Conservation (phyloP, 64 coral and sea anemone species). For the Montipora cactus region DNA sequence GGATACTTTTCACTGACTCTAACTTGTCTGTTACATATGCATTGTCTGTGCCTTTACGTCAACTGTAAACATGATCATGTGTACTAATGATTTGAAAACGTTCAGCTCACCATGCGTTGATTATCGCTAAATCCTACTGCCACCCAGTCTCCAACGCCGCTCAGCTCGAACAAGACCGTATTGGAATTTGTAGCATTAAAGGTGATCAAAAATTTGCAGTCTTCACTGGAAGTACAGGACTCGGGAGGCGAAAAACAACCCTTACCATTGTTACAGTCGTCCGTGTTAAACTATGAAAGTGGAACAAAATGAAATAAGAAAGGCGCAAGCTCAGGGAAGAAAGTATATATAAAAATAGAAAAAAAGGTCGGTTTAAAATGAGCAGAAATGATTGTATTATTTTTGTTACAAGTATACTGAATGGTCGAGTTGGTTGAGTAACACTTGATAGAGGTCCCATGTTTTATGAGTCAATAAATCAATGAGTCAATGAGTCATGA, state of each 20-base stretch:
- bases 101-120: neutral
- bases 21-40: neutral
- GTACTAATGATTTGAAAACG: neutral
- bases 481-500: too few species aligned
- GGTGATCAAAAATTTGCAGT: slow-evolving; percentile 70
- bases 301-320: neutral
- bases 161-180: slow-evolving; percentile 63
- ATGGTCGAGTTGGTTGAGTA: too few species aligned
- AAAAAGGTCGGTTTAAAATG: too few species aligned
- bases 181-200: neutral
- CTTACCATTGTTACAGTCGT: slow-evolving; percentile 13
- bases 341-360: too few species aligned
- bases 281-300: neutral
- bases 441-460: too few species aligned
- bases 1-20: neutral
- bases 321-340: too few species aligned
- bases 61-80: neutral
- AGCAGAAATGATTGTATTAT: too few species aligned
- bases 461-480: too few species aligned
- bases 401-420: too few species aligned
- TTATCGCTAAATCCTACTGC: slow-evolving; percentile 21
- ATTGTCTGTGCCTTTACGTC: too few species aligned
- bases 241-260: slow-evolving; percentile 44
- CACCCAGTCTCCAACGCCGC: slow-evolving; percentile 10
- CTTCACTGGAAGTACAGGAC: neutral